Base-by-base conservation (phyloP, 30 jellyfish, hydroid and myxozoan genomes). In the Morbakka virulenta region DNA sequence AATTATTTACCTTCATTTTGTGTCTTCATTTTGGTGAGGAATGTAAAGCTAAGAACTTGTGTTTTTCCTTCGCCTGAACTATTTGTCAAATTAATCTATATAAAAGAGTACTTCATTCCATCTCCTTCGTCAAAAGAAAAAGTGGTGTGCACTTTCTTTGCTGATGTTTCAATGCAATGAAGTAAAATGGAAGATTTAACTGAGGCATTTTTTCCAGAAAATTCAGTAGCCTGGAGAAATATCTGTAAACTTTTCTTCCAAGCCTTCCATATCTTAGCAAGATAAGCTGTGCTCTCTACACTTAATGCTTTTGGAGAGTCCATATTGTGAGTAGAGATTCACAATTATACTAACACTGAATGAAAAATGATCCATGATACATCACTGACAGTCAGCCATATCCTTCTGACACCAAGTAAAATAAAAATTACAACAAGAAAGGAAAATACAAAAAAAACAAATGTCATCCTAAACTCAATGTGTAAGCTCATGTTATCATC, bases 101-200 rank as follows among this genome's bases (percentile, higher is more conserved):
- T 41, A 24, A 13, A n/a, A 6, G 41, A 2, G 25, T 35, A 79
- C 12, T 14, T 72, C 80, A 72, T 50, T 2, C 50, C 50, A 47
- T 72, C 57, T 17, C 17, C 57, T 9, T 6, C 84, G 2, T 20
- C 28, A 47, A 72, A 72, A 1, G 2, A 3, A 72, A 72, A 72
- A 3, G 84, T 72, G 4, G 41, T 20, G 29, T 72, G 50, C 20
- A 41, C 50, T 11, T 72, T 79, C 30, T 51, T 72, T 4, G 52
- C 79, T 72, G 83, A 25, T 13, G 62, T 66, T 23, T 83, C 86
- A 9, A 74, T 74, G 79, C 84, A 72, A 34, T 72, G 84, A 24
- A 72, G 78, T 13, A 72, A 79, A n/a, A 72, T 72, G 6, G 84
- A 72, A 9, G 12, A n/a, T 72, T 49, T 72, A 17, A 50, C 23